Evolutionary conservation across 2,113 vertebrate genomes (phyloP).

Genomic region (Nothobranchius furzeri): DNA sequence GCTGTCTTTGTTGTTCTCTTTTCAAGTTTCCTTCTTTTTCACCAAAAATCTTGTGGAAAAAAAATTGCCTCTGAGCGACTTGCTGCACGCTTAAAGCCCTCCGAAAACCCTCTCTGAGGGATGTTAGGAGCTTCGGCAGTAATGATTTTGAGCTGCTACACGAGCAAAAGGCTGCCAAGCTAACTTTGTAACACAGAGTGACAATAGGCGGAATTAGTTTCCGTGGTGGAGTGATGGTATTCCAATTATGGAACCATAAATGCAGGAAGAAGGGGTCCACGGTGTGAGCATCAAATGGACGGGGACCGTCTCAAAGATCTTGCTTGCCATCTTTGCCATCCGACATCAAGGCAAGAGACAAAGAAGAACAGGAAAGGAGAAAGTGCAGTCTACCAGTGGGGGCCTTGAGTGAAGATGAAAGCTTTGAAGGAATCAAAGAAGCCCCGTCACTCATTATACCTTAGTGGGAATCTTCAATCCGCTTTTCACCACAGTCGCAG

Average conservation of each 20-base stretch:
- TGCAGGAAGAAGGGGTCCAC: constrained; percentile 24
- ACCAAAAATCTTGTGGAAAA: constrained; percentile 61
- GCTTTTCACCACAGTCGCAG: constrained; percentile 36
- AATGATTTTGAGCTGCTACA: constrained; percentile 61
- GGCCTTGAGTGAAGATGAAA: constrained; percentile 76
- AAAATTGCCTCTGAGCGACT: constrained; percentile 63
- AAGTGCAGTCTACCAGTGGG: constrained; percentile 61
- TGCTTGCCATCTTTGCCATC: constrained; percentile 53
- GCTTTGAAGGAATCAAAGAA: constrained; percentile 72
- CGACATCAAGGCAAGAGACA: constrained; percentile 72
- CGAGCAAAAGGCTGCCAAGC: constrained; percentile 32
- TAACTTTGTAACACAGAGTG: constrained; percentile 39
- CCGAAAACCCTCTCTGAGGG: constrained; percentile 58
- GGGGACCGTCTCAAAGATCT: constrained; percentile 60
- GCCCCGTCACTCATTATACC: constrained; percentile 70
- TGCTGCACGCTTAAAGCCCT: constrained; percentile 64
- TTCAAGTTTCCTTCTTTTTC: constrained; percentile 68
- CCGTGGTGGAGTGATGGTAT: constrained; percentile 51
- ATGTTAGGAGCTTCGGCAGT: constrained; percentile 56
- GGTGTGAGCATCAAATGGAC: constrained; percentile 42
- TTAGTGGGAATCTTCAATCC: constrained; percentile 63
- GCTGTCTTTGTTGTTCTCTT: constrained; percentile 68
- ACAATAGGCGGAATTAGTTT: constrained; percentile 59
- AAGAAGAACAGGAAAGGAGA: constrained; percentile 61
- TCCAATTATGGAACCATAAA: constrained; percentile 64